A percentile compares a stretch with the other conserved stretches of the same genome.
Evolutionary conservation across 1,140 invertebrate genomes (phyloP).

Genomic region (Drosophila arawakana): DNA sequence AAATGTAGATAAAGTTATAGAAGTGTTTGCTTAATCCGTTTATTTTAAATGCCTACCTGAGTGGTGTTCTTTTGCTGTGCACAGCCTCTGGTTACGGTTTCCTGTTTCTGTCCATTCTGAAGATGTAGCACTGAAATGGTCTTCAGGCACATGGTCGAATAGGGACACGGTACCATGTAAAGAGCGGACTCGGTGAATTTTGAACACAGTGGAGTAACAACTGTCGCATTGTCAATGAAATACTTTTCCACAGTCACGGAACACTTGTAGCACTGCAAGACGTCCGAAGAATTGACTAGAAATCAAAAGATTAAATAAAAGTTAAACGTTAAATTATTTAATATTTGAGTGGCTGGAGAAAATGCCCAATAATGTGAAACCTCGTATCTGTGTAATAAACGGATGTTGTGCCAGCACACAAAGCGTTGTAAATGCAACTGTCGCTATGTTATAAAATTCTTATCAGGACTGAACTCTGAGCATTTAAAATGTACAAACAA

Average conservation of each 20-base stretch:
- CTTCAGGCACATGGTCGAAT: conserved; percentile 92
- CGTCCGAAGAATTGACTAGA: conserved; percentile 39
- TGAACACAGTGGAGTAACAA: conserved; percentile 87
- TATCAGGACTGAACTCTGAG: neutral
- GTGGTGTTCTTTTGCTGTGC: conserved; percentile 89
- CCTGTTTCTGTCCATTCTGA: conserved; percentile 87
- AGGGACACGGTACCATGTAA: conserved; percentile 90
- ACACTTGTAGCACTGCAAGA: conserved; percentile 89
- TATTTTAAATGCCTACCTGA: conserved; percentile 72
- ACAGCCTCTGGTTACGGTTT: conserved; percentile 89
- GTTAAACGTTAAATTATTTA: too few species aligned
- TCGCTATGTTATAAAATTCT: neutral
- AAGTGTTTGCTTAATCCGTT: neutral
- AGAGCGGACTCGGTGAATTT: conserved; percentile 89
- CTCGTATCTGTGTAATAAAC: neutral
- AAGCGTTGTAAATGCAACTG: neutral
- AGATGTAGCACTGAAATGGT: conserved; percentile 87
- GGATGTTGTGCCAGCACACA: neutral
- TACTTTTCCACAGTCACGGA: conserved; percentile 85
- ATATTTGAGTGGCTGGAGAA: too few species aligned
- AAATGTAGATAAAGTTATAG: conserved; percentile 15
- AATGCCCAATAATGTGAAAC: neutral
- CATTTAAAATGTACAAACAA: neutral
- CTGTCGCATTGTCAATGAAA: conserved; percentile 61
- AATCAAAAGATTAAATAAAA: neutral